Evolutionary conservation across 1,140 invertebrate species (phyloP), one percentile per base, ranked within the genome.

Genomic region (Pseudomyrmex dendroicus): DNA sequence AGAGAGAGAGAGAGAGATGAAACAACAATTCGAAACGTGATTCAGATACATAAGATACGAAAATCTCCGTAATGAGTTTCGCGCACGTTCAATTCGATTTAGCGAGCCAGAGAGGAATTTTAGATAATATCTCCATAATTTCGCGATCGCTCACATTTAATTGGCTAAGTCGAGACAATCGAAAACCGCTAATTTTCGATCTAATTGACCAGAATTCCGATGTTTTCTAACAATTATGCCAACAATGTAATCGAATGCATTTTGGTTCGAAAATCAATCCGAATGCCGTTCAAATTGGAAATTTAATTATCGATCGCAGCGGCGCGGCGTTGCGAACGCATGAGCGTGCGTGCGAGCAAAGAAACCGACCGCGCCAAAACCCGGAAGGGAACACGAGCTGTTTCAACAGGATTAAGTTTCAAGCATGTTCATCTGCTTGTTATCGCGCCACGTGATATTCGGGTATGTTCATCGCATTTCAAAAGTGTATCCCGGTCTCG

Each of bases 31-130:
- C 76, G 4, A 70, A 80, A 61, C 22, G 35, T 17, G 56, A 80
- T 80, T 80, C 48, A 80, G 72, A 80, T 59, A 62, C 35, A 20
- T 59, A 72, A 80, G 54, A 48, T 48, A 70, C 64, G 10, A n/a
- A 59, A 78, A 61, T 80, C n/a, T 50, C 76, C 25, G 15, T 59
- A 46, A 78, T 70, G 54, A 66, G n/a, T 78, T 78, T n/a, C 3
- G 54, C 4, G 44, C 22, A 35, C 46, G 12, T 72, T 78, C 20
- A 9, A 17, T 54, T 5, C 35, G 35, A 59, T 72, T 48, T 35
- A 35, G 35, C 35, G 35, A 12, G 25, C 52, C 35, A 57, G n/a
- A 50, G 35, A 72, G 20, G 4, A 72, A 72, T 70, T 80, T 44
- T 72, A 44, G 8, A 80, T 80, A 72, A 61, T 70, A 44, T 59